A percentile compares a stretch with the other conserved stretches of the same genome.
These are phyloP conservation scores for Punctoribates punctum DNA, from an alignment of 2,888 invertebrate genomes.

Conservation along the genomic window DNA sequence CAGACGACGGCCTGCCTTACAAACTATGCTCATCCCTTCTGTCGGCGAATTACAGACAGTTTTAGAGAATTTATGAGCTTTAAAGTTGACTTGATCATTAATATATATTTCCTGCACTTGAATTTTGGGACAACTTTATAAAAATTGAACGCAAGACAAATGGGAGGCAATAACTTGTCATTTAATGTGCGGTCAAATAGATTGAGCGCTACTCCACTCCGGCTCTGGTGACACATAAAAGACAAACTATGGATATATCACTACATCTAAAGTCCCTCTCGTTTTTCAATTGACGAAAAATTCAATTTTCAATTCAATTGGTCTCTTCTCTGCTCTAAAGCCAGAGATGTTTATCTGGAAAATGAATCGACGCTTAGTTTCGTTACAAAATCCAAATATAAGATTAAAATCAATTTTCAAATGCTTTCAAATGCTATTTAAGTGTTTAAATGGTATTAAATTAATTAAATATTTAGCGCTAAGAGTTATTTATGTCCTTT, in stretches of 20 bases:
- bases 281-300: background rate
- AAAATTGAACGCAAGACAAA: conserved; percentile 27
- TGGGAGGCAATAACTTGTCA: conserved; percentile 6
- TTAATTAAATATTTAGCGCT: conserved; percentile 35
- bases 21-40: background rate
- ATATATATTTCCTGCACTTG: background rate
- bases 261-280: conserved; percentile 4
- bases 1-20: background rate
- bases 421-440: background rate
- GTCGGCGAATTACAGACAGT: background rate
- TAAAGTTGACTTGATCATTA: conserved; percentile 18
- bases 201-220: background rate
- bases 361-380: conserved; percentile 23
- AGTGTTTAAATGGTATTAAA: conserved; percentile 32
- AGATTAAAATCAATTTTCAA: conserved; percentile 30
- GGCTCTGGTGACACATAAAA: background rate
- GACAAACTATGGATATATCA: conserved; percentile 12
- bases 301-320: conserved; percentile 12
- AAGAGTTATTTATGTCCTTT: conserved; percentile 32
- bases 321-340: background rate
- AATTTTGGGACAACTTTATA: conserved; percentile 13
- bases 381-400: conserved; percentile 11
- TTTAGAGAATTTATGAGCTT: conserved; percentile 17
- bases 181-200: conserved; percentile 26
- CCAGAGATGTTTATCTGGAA: conserved; percentile 29